Evolutionary conservation across 2,888 invertebrate genomes (phyloP).

Genomic region (Lysandra coridon): DNA sequence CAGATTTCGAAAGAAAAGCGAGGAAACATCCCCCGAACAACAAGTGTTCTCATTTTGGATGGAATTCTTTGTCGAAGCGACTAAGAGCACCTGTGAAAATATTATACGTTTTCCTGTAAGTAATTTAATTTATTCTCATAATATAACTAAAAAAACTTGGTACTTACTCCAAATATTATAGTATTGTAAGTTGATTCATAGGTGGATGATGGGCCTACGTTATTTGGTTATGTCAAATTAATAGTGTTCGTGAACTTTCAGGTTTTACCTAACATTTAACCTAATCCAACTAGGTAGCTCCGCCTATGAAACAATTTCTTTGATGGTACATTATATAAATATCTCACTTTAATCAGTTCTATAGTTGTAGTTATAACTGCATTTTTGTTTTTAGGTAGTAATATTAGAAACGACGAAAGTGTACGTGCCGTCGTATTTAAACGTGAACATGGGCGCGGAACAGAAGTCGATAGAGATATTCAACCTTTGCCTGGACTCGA

Average conservation of each 20-base stretch:
- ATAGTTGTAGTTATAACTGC: too few species aligned
- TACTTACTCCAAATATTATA: too few species aligned
- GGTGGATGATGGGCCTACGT: too few species aligned
- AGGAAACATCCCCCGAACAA: conserved; percentile 89
- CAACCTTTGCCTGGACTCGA: conserved; percentile 90
- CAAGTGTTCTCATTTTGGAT: conserved; percentile 98
- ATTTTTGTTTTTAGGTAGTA: conserved; percentile 79
- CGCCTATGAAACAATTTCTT: too few species aligned
- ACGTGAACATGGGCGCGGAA: conserved; percentile 96
- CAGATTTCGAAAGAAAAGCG: conserved; percentile 90
- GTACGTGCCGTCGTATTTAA: conserved; percentile 96
- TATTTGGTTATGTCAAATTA: too few species aligned
- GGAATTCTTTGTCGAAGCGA: conserved; percentile 98
- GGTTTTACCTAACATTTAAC: too few species aligned
- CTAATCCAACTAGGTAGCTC: too few species aligned
- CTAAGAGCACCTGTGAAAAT: conserved; percentile 88
- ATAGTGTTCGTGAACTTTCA: too few species aligned
- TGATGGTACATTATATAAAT: too few species aligned
- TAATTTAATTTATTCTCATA: conserved; percentile 31
- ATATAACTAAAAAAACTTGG: too few species aligned
- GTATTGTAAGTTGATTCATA: too few species aligned
- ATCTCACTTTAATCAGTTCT: too few species aligned
- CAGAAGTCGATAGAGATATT: conserved; percentile 94
- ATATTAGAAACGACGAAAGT: conserved; percentile 95
- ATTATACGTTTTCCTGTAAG: conserved; percentile 94